A percentile compares a stretch with the other conserved stretches of the same genome.
These are phyloP conservation scores for Trichonephila clavata DNA, from an alignment of 1,140 invertebrate species.

Conservation along the genomic window DNA sequence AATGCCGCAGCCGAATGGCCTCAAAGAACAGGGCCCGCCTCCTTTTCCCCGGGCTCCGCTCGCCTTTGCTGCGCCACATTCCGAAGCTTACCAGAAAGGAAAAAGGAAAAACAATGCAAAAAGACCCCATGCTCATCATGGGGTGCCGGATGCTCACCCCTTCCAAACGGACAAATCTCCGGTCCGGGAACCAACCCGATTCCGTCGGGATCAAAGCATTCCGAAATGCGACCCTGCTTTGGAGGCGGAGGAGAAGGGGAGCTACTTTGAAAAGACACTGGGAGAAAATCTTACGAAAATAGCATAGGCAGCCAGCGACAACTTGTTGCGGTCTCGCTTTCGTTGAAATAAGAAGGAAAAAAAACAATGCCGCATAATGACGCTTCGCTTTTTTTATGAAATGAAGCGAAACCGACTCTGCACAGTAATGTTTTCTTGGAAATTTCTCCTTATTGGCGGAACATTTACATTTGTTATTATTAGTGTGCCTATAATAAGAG, in stretches of 20 bases:
- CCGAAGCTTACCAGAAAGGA: constrained; percentile 16
- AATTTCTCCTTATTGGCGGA: background rate
- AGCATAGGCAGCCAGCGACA: background rate
- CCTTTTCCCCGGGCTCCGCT: background rate
- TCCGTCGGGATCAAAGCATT: constrained; percentile 6
- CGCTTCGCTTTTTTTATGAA: background rate
- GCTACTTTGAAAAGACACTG: background rate
- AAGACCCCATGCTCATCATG: background rate
- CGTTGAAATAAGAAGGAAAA: background rate
- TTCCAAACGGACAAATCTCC: background rate
- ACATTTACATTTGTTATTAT: background rate
- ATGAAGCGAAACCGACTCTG: constrained; percentile 14
- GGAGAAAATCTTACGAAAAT: too few species aligned
- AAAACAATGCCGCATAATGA: background rate
- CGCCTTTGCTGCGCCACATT: constrained; percentile 21
- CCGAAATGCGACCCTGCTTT: background rate
- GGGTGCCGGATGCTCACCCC: background rate
- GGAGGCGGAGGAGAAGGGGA: background rate
- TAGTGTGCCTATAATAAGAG: background rate
- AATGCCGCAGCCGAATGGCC: constrained; percentile 48
- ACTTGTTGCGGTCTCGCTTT: constrained; percentile 13
- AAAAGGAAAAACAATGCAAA: constrained; percentile 8
- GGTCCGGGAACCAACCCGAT: background rate
- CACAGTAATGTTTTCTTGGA: background rate
- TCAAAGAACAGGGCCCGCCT: constrained; percentile 61